Evolutionary conservation across 2,888 invertebrate species (phyloP), one percentile per base, ranked within the genome.

Genomic region (Drosophila histrio): DNA sequence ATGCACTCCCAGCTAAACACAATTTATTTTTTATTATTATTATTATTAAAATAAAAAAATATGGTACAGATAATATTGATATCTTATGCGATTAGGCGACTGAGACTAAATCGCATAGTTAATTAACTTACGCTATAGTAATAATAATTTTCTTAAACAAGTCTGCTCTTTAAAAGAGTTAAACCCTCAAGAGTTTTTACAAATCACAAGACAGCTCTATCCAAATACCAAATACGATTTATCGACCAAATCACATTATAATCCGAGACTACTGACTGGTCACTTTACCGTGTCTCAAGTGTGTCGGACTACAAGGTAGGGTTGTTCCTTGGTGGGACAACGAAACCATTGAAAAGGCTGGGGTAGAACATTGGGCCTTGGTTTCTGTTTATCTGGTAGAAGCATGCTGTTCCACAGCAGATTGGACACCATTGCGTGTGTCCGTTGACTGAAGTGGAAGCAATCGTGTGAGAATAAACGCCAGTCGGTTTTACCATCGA

Each of bases 361-460:
- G 0, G 63, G 52, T 8, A 61, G 17, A 0, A 22, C n/a, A 22
- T 26, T 36, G 2, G 82, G 66, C 0, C 34, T 54, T 0, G 68
- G 73, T 0, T 64, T 94, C 15, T 86, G 76, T 0, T 92, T 93
- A 8, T 92, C 90, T 1, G 93, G 93, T 82, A 93, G 91, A 63
- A 90, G 26, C 89, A 91, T 90, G 64, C 93, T 94, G 77, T 94
- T 94, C 94, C 94, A 94, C 17, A 94, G 67, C 11, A 92, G 89
- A 78, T 93, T 93, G 3, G 93, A 91, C 72, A 92, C 90, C 88
- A 91, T 86, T 5, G 94, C 93, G 78, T 94, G 93, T 43, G 92
- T 91, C 68, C 93, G 93, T 79, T 94, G 94, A 79, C 93, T 94
- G 9, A 94, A 92, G 82, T 94, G 94, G 73, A 94, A 94, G 81